Evolutionary conservation across 2,888 invertebrate genomes (phyloP), one percentile per base, ranked within the genome.

Genomic region (Leucophenga montana): DNA sequence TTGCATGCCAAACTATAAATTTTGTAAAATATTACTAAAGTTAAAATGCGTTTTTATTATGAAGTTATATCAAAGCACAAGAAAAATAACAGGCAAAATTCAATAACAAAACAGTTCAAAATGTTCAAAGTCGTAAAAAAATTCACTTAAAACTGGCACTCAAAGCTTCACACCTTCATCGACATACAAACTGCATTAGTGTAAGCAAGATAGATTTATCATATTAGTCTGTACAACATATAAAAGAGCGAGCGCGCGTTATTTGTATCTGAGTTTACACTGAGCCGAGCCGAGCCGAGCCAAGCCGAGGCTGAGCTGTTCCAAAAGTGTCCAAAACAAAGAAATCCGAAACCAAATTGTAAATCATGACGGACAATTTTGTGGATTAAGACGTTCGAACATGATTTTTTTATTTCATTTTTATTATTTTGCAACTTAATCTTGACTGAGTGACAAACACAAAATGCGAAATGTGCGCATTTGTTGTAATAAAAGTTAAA

Each of bases 1-100:
- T 83, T 57, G 83, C 78, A 77, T 79, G 76, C 71, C 46, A 70
- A 75, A 74, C 84, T 80, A 83, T 82, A 82, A 82, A 83, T 83
- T 79, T 77, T 73, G 70, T 80, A 78, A 78, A 82, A 82, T 82
- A 82, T 82, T 80, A 78, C 80, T 71, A 82, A 83, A 74, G 80
- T 82, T 83, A 82, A 82, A 82, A 80, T 82, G 82, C 18, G 75
- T 73, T 78, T 84, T 83, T 85, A 83, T n/a, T 83, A 83, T 84
- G 85, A 77, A 83, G 80, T 83, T 78, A 82, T 83, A 27, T 27
- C 27, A 27, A 27, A 27, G 27, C 75, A 68, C 68, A 61, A 18
- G n/a, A 16, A 61, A 61, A 16, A 61, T 11, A 74, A 68, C 68
- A 61, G 54, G n/a, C 33, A 61, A 61, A 16, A 61, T 11, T 27